Percentiles rank a stretch among this genome's conserved stretches.
Conservation (phyloP, 1,140 invertebrate genomes). For the Brachionus manjavacas region DNA sequence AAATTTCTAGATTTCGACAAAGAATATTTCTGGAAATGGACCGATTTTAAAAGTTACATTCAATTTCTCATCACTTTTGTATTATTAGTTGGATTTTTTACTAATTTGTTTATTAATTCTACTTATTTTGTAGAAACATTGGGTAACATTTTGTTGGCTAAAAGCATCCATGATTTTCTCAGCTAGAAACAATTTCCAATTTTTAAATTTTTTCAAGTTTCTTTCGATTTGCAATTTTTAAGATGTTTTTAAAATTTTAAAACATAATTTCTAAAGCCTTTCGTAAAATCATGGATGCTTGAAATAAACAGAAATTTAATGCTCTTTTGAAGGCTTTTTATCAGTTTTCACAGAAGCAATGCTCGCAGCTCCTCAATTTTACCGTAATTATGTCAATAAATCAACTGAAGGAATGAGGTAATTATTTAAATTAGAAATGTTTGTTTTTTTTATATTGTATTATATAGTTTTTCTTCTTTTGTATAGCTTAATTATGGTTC, state of each 20-base stretch:
- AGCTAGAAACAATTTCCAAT: too few species aligned
- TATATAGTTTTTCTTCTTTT: constrained; percentile 50
- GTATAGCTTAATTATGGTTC: constrained; percentile 67
- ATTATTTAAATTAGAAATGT: not conserved
- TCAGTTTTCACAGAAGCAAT: constrained; percentile 93
- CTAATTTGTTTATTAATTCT: constrained; percentile 77
- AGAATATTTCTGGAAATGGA: constrained; percentile 44
- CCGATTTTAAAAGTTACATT: constrained; percentile 43
- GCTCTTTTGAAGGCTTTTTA: constrained; percentile 79
- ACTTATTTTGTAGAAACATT: constrained; percentile 51
- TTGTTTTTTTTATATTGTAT: too few species aligned
- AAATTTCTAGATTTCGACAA: constrained; percentile 41
- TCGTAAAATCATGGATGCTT: not conserved
- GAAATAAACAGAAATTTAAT: constrained; percentile 60
- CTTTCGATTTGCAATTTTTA: too few species aligned
- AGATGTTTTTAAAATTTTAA: too few species aligned
- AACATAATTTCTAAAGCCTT: not conserved
- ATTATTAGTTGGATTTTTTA: constrained; percentile 64
- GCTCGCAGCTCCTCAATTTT: constrained; percentile 85
- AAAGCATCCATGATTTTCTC: not conserved
- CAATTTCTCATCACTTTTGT: constrained; percentile 38
- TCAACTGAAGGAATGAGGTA: constrained; percentile 95
- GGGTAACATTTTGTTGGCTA: constrained; percentile 42
- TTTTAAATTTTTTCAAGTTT: too few species aligned
- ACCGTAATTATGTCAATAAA: constrained; percentile 78